Percentiles rank a stretch among this genome's conserved stretches.
phyloP scores from a whole-genome alignment of 2,888 invertebrate genomes.

The Acutogordius australiensis region DNA sequence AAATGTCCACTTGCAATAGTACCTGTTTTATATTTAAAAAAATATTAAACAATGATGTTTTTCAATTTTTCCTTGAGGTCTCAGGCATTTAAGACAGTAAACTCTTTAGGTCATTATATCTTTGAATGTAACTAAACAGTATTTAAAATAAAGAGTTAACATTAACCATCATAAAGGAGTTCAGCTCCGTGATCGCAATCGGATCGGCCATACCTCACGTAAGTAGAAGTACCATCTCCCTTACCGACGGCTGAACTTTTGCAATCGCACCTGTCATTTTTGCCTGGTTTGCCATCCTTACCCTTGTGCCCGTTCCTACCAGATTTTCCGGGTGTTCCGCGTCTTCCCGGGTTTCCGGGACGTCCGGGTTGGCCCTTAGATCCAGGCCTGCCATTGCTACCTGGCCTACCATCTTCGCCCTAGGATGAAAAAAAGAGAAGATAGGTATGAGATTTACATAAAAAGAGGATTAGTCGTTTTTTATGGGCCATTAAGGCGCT shows the following conservation, averaged over 20 bases:
- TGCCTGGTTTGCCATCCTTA: conserved; percentile 13
- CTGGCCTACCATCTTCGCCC: conserved; percentile 16
- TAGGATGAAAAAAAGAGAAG: no score
- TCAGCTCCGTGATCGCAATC: neutral
- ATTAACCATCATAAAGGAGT: conserved; percentile 1
- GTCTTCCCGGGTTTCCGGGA: conserved; percentile 18
- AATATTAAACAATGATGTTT: neutral
- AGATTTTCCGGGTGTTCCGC: conserved; percentile 17
- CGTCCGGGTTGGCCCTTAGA: conserved; percentile 17
- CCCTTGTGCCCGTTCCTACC: conserved; percentile 18
- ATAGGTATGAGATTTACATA: no score
- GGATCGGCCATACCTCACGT: conserved; percentile 6
- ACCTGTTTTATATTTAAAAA: conserved; percentile 7
- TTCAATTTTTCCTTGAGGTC: neutral
- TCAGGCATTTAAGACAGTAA: no score
- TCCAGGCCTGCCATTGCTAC: conserved; percentile 18
- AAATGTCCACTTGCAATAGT: conserved; percentile 1
- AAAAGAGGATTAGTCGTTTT: no score
- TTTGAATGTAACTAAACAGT: no score
- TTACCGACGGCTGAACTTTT: neutral
- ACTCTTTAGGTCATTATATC: no score
- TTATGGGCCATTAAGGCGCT: no score
- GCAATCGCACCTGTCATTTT: conserved; percentile 7
- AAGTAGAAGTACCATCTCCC: conserved; percentile 9
- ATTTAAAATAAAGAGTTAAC: neutral